Percentiles rank a stretch among this genome's conserved stretches.
Conservation (phyloP, 2,888 invertebrate genomes). For the Phasia obesa region DNA sequence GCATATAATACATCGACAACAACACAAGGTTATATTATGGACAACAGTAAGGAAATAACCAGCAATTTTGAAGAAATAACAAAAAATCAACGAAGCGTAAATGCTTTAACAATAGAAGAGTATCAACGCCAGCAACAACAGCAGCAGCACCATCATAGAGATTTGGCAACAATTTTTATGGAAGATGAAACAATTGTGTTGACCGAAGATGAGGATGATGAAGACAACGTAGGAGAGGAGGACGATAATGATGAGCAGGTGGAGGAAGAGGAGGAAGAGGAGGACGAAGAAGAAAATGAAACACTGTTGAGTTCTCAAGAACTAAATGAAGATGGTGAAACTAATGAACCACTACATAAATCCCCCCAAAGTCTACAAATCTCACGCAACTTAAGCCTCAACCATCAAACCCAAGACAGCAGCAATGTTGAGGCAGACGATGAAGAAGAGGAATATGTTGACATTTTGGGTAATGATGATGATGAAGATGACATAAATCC, state of each 20-base stretch:
- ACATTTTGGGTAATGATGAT: slow-evolving; percentile 80
- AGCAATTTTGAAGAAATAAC: slow-evolving; percentile 78
- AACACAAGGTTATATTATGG: slow-evolving; percentile 60
- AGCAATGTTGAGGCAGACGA: slow-evolving; percentile 43
- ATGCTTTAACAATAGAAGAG: slow-evolving; percentile 69
- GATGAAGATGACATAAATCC: slow-evolving; percentile 74
- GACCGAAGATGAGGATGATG: slow-evolving; percentile 81
- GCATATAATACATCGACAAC: slow-evolving; percentile 17
- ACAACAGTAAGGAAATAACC: slow-evolving; percentile 59
- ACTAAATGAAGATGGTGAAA: slow-evolving; percentile 76
- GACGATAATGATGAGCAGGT: slow-evolving; percentile 77
- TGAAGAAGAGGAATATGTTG: slow-evolving; percentile 79
- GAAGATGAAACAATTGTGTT: slow-evolving; percentile 81
- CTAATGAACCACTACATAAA: slow-evolving; percentile 58
- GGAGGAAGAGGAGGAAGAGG: slow-evolving; percentile 76
- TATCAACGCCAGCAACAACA: slow-evolving; percentile 54
- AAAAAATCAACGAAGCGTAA: slow-evolving; percentile 77
- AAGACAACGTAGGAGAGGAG: slow-evolving; percentile 71
- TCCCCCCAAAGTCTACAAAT: slow-evolving; percentile 45
- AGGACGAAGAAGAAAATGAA: slow-evolving; percentile 75
- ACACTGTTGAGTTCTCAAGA: slow-evolving; percentile 80
- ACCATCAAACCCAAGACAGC: slow-evolving; percentile 31
- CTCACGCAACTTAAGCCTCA: slow-evolving; percentile 12
- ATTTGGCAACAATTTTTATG: slow-evolving; percentile 73
- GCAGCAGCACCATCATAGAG: slow-evolving; percentile 60